These are phyloP conservation scores for Athetis lepigone DNA, from an alignment of 2,888 invertebrate species.

Conservation along the genomic window DNA sequence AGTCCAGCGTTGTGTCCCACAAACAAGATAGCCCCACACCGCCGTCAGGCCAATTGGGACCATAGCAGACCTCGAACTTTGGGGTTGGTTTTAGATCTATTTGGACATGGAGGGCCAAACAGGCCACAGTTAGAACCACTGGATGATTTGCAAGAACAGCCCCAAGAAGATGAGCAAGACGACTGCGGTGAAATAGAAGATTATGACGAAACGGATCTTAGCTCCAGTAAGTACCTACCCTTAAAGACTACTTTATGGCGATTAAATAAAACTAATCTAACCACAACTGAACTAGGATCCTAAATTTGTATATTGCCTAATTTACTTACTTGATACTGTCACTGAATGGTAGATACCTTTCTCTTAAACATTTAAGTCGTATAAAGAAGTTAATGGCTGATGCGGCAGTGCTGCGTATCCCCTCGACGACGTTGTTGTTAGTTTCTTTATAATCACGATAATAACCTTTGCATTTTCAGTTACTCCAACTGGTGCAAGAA, in stretches of 20 bases:
- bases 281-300: not conserved
- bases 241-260: not conserved
- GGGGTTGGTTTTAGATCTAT: conserved; percentile 77
- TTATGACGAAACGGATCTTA: conserved; percentile 86
- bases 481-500: conserved; percentile 63
- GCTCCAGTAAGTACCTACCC: conserved; percentile 75
- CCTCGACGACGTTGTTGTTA: not conserved
- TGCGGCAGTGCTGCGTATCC: not conserved
- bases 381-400: not conserved
- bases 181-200: conserved; percentile 87
- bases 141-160: conserved; percentile 77
- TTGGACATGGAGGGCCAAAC: conserved; percentile 69
- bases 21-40: conserved; percentile 86
- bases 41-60: conserved; percentile 68
- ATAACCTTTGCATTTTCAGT: conserved; percentile 64
- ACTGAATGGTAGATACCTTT: no score
- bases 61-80: conserved; percentile 75
- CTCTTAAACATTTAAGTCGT: not conserved
- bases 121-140: conserved; percentile 56
- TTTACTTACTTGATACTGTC: no score
- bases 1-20: conserved; percentile 82
- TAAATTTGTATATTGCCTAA: no score
- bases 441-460: no score
- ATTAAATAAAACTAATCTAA: not conserved
- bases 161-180: conserved; percentile 79